phyloP scores from a whole-genome alignment of 2,888 invertebrate genomes.

The Lepidochrysops patricia region DNA sequence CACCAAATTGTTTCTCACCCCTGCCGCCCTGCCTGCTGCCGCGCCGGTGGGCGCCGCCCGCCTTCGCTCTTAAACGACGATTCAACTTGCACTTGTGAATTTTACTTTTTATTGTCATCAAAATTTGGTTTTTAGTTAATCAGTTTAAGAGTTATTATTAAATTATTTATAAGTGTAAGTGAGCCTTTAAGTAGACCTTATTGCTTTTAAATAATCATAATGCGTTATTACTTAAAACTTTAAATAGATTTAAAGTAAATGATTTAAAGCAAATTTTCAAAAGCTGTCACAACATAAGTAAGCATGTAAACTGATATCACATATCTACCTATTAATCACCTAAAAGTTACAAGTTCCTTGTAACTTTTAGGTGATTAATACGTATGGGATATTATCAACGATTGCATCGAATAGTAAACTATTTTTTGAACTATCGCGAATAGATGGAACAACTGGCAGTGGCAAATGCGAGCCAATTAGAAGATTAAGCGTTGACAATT shows the following conservation, averaged over 20 bases:
- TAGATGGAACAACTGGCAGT: constrained; percentile 61
- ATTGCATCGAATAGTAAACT: constrained; percentile 24
- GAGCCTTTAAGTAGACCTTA: too few species aligned
- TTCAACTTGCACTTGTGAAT: constrained; percentile 74
- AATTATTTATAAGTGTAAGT: constrained; percentile 6
- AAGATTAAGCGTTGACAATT: constrained; percentile 75
- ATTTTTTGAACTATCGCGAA: constrained; percentile 53
- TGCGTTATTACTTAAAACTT: too few species aligned
- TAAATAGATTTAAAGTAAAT: too few species aligned
- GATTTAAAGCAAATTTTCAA: too few species aligned
- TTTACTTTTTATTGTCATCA: constrained; percentile 72
- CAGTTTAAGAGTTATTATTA: constrained; percentile 31
- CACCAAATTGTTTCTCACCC: constrained; percentile 72
- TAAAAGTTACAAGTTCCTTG: not conserved
- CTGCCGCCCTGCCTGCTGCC: constrained; percentile 21
- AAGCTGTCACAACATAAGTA: too few species aligned
- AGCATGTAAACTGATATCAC: too few species aligned
- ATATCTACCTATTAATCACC: too few species aligned
- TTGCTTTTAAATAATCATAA: too few species aligned
- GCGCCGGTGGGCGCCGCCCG: constrained; percentile 64
- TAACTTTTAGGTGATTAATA: constrained; percentile 19
- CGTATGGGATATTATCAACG: not conserved
- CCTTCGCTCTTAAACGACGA: constrained; percentile 73
- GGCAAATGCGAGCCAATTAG: constrained; percentile 74
- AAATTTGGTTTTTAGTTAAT: constrained; percentile 58